These are phyloP conservation scores for Torymus auratus DNA, from an alignment of 2,888 invertebrate species.

Conservation along the genomic window DNA sequence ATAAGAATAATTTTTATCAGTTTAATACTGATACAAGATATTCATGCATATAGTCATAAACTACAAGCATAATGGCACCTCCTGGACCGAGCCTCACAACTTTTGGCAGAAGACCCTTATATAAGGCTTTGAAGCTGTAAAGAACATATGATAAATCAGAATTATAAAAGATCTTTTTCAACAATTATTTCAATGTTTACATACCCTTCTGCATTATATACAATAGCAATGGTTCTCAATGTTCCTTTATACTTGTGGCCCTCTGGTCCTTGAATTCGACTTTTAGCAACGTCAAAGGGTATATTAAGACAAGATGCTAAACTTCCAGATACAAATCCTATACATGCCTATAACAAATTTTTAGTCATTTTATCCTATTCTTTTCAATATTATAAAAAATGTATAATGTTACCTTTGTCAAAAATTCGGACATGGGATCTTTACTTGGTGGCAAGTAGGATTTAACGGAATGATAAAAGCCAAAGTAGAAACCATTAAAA, in stretches of 20 bases:
- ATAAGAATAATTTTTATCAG: slow-evolving; percentile 29
- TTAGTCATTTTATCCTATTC: background rate
- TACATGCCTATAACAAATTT: slow-evolving; percentile 72
- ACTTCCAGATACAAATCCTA: slow-evolving; percentile 93
- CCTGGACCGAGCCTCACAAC: slow-evolving; percentile 94
- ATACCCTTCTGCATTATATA: slow-evolving; percentile 93
- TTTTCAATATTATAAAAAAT: background rate
- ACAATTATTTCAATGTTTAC: background rate
- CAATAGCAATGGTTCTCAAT: slow-evolving; percentile 83
- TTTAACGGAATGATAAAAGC: slow-evolving; percentile 95
- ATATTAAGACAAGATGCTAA: slow-evolving; percentile 93
- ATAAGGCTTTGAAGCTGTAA: slow-evolving; percentile 88
- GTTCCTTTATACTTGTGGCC: slow-evolving; percentile 87
- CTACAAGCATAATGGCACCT: slow-evolving; percentile 95
- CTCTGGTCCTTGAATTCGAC: slow-evolving; percentile 95
- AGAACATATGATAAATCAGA: slow-evolving; percentile 5
- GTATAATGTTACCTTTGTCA: slow-evolving; percentile 79
- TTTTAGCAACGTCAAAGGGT: slow-evolving; percentile 97
- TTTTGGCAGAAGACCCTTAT: slow-evolving; percentile 95
- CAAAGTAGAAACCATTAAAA: slow-evolving; percentile 96
- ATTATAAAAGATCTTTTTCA: slow-evolving; percentile 15
- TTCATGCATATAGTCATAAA: slow-evolving; percentile 91
- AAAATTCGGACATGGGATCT: slow-evolving; percentile 84
- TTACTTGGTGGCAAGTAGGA: slow-evolving; percentile 83
- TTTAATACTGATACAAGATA: slow-evolving; percentile 78